Conservation (phyloP, 1,140 invertebrate species). For the Drosophila sproati region DNA sequence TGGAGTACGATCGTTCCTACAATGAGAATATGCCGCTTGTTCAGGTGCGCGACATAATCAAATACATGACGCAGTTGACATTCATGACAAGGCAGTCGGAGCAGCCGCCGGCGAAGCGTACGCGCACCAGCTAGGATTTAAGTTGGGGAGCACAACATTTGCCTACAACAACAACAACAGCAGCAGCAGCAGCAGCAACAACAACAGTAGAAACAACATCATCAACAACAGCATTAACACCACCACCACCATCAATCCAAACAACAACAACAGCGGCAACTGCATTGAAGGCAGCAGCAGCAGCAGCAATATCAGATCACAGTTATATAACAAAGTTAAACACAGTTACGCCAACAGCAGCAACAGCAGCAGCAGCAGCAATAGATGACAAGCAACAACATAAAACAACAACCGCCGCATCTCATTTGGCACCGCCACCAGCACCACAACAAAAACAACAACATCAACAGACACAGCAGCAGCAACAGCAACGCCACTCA, state of each 20-base stretch:
- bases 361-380: constrained; percentile 42
- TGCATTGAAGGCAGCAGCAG: constrained; percentile 15
- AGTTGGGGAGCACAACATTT: constrained; percentile 84
- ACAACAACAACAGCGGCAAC: constrained; percentile 28
- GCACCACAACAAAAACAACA: constrained; percentile 54
- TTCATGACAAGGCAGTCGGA: constrained; percentile 88
- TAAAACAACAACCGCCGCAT: constrained; percentile 15
- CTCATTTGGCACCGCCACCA: constrained; percentile 59
- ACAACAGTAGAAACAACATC: constrained; percentile 7
- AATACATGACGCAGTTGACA: constrained; percentile 93
- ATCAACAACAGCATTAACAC: constrained; percentile 36
- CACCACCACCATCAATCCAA: constrained; percentile 17
- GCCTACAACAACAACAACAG: constrained; percentile 50
- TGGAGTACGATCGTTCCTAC: constrained; percentile 90
- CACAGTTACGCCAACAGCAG: constrained; percentile 18
- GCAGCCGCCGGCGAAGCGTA: constrained; percentile 79
- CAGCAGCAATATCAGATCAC: constrained; percentile 20
- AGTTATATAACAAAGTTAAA: constrained; percentile 29
- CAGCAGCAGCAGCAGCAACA: constrained; percentile 31
- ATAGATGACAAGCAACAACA: constrained; percentile 28
- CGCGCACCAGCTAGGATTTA: constrained; percentile 84
- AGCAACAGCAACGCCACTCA: constrained; percentile 17
- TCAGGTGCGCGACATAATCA: constrained; percentile 92
- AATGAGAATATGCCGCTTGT: constrained; percentile 89
- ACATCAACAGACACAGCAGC: constrained; percentile 27